phyloP scores from a whole-genome alignment of 92 coral and sea anemone genomes.

The Heteractis magnifica region DNA sequence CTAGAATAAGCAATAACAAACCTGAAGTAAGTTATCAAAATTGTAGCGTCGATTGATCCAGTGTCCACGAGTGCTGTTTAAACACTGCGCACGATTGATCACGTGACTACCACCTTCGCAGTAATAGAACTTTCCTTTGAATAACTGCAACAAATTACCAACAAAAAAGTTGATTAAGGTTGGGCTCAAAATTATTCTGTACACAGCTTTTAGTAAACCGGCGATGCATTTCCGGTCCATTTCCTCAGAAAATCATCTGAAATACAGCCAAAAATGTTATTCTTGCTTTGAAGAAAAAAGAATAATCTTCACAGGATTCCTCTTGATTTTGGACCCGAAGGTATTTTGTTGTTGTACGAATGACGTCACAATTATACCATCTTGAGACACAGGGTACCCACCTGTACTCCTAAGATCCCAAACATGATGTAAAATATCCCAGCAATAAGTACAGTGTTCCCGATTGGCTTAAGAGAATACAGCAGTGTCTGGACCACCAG shows the following conservation, averaged over 20 bases:
- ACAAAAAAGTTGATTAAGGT: too few relatives aligned
- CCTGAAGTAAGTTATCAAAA: constrained; percentile 89
- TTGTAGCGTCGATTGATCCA: constrained; percentile 92
- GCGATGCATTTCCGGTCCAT: too few relatives aligned
- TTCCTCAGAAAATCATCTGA: too few relatives aligned
- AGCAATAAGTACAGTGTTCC: constrained; percentile 95
- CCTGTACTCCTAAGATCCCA: constrained; percentile 96
- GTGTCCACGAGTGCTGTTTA: constrained; percentile 42
- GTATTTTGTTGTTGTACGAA: too few relatives aligned
- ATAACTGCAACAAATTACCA: constrained; percentile 53
- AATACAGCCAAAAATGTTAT: too few relatives aligned
- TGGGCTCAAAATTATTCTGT: not conserved
- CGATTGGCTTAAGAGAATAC: constrained; percentile 89
- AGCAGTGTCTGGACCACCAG: constrained; percentile 88
- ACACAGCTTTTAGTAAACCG: too few relatives aligned
- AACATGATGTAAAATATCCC: constrained; percentile 90
- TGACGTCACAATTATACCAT: too few relatives aligned
- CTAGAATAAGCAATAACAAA: constrained; percentile 4
- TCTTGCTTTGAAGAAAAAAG: too few relatives aligned
- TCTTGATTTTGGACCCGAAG: too few relatives aligned
- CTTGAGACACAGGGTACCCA: not conserved
- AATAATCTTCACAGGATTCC: too few relatives aligned
- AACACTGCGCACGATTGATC: constrained; percentile 59
- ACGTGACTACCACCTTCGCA: constrained; percentile 76
- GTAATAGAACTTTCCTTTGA: constrained; percentile 79